Evolutionary conservation across 1,140 invertebrate genomes (phyloP).

Genomic region (Homarus americanus): DNA sequence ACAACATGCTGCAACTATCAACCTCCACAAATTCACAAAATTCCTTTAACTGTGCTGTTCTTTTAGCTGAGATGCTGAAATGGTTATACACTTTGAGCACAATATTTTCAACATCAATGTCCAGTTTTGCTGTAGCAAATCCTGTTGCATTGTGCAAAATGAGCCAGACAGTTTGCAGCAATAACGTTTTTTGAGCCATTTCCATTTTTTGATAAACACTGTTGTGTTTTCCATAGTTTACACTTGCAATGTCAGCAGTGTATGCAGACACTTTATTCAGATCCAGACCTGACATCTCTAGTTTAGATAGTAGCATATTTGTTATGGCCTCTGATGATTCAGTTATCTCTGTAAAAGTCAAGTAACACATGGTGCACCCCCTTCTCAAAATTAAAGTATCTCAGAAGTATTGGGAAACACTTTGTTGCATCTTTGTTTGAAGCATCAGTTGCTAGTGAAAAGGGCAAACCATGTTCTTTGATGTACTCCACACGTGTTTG

Average conservation of each 20-base stretch:
- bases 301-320: background rate
- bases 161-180: background rate
- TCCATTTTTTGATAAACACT: constrained; percentile 5
- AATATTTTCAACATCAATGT: constrained; percentile 51
- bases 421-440: constrained; percentile 2
- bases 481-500: constrained; percentile 25
- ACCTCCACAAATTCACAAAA: too few species aligned
- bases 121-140: constrained; percentile 27
- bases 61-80: constrained; percentile 19
- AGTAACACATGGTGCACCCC: background rate
- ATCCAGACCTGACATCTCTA: background rate
- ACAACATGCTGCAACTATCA: too few species aligned
- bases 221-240: background rate
- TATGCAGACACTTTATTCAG: background rate
- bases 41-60: constrained; percentile 5
- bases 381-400: constrained; percentile 40
- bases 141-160: constrained; percentile 39
- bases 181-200: too few species aligned
- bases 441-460: constrained; percentile 38
- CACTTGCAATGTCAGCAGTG: background rate
- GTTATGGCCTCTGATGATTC: too few species aligned
- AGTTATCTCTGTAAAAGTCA: too few species aligned
- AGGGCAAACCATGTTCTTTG: constrained; percentile 19
- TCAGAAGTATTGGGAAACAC: constrained; percentile 40
- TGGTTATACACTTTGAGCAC: constrained; percentile 27